Base-by-base conservation (phyloP, 2,888 invertebrate genomes). In the Muschampia plurimacula region DNA sequence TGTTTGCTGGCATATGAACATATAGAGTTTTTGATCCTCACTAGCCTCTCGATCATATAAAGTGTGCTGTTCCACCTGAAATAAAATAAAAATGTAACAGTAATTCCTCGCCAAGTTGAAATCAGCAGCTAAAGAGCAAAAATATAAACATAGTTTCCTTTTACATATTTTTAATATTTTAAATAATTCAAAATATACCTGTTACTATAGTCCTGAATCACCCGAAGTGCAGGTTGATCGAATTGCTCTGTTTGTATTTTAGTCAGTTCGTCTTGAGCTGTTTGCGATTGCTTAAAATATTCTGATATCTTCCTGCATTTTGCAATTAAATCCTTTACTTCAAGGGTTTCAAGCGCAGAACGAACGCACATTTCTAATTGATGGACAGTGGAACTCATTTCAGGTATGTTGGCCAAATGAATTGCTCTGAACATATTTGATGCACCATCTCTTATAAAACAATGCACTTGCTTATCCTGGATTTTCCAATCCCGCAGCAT, bases 11-110 rank as follows among this genome's bases (percentile, higher is more conserved):
- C 63, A 59, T 77, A 77, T 59, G 74, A 39, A 41, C 46, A 49
- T 9, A 75, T 4, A 5, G 74, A 65, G 63, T 79, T 77, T 44
- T 78, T 79, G 63, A 77, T 41, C 57, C 79, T 77, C 41, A 49
- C 76, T 76, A 80, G 75, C 57, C 79, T 74, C 73, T 79, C 77
- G 6, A 78, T 74, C 78, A 80, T 79, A 63, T 80, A 77, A 63
- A 77, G 81, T 12, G 77, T 82, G 32, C 79, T 80, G 71, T 81
- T 81, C 81, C 80, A 81, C 44, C 59, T 67, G 67, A 44, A 73
- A 57, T 57, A 57, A 57, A 67, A 15, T 4, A 59, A 28, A 36
- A 12, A 57, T 10, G 57, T 28, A 57, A 8, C 4, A 57, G 5
- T 28, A 12, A 9, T 41, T 8, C 41, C 41, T 41, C 8, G 8